Evolutionary conservation across 2,888 invertebrate species (phyloP), one percentile per base, ranked within the genome.

Genomic region (Tetropium fuscum): DNA sequence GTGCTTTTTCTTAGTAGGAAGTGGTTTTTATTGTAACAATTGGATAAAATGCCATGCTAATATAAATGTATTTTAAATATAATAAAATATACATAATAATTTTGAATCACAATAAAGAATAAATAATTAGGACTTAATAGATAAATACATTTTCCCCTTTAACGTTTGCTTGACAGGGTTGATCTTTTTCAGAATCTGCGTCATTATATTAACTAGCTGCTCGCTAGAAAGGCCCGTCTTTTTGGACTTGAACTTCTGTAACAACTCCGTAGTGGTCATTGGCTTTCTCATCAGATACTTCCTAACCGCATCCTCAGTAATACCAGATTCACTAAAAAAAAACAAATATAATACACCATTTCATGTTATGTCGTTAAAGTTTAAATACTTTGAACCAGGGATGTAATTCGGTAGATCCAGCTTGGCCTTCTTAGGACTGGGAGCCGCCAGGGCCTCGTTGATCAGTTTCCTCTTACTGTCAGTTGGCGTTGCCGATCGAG

Each of bases 281-380:
- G 98, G 99, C 77, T 98, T 98, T 6, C 98, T 88, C 81, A 94
- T 92, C 22, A 99, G 84, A 83, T 99, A 98, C 10, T 97, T 89
- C 1, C 97, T 86, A 3, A 99, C 96, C 0, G 95, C 93, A 74
- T 97, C 97, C 79, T 98, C 97, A 0, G 95, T 95, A 27, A 97
- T 95, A 47, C 94, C 94, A 77, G 92, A 93, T 72, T 94, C 93
- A 77, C 92, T 93, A 78, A 32, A 84, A 83, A 53, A 43, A 55
- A 65, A 20, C 38, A 19, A 43, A 47, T 30, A n/a, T 56, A 43
- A 40, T 34, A 57, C 13, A 8, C 8, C 41, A 16, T 30, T 41
- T 18, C 1, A 19, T 54, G 32, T 36, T 16, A 13, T 53, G 30
- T 32, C 15, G 58, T 8, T 25, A 49, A 32, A 40, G 32, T 13